Conservation (phyloP, 2,797 vertebrate species). For the Nyctalus aviator region DNA sequence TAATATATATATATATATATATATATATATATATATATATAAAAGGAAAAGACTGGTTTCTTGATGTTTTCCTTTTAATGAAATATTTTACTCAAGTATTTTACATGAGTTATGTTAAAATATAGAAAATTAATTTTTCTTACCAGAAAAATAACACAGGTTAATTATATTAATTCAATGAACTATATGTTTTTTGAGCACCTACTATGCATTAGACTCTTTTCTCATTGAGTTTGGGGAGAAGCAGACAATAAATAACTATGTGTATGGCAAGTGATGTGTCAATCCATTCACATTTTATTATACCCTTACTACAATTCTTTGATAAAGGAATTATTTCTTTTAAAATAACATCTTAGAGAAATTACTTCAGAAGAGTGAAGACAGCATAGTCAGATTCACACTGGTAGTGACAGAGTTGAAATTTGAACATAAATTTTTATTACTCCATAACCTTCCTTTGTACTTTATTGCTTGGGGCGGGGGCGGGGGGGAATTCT, state of each 20-base stretch:
- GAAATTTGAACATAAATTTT: conserved; percentile 38
- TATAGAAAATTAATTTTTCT: conserved; percentile 4
- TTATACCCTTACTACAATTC: not conserved
- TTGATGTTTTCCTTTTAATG: conserved; percentile 1
- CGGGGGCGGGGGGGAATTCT: not conserved
- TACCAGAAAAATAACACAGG: not conserved
- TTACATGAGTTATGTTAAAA: conserved; percentile 50
- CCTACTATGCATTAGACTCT: not conserved
- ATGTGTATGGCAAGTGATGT: not conserved
- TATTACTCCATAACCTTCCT: not conserved
- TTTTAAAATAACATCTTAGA: not conserved
- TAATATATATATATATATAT: too few species aligned
- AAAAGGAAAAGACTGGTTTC: not conserved
- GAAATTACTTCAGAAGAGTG: not conserved
- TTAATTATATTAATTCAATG: not conserved
- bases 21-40: too few species aligned
- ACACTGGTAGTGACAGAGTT: not conserved
- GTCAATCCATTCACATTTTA: not conserved
- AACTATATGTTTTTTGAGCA: not conserved
- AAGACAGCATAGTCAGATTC: not conserved
- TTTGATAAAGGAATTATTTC: conserved; percentile 31
- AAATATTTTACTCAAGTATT: conserved; percentile 5
- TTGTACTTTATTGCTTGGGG: not conserved
- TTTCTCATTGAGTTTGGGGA: not conserved
- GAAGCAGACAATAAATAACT: not conserved